Conservation (phyloP, 2,113 vertebrate species). For the Calyptomena viridis region DNA sequence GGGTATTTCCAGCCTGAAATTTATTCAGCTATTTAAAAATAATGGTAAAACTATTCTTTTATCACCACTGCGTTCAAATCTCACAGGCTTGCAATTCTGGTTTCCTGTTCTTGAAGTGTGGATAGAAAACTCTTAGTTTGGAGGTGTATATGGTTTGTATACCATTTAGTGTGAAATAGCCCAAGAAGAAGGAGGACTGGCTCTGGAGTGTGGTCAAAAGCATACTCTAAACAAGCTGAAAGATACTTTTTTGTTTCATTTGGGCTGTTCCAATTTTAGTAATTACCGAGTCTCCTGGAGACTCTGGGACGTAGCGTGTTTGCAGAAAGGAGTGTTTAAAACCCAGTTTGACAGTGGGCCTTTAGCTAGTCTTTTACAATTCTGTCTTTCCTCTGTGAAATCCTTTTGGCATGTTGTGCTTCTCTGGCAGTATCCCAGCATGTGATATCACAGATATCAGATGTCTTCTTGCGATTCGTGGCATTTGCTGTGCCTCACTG, state of each 20-base stretch:
- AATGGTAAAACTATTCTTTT: not conserved
- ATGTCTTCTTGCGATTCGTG: not conserved
- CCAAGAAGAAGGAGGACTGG: not conserved
- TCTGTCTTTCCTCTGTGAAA: slow-evolving; percentile 34
- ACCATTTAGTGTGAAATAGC: not conserved
- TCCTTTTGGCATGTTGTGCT: slow-evolving; percentile 25
- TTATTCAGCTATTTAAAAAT: not conserved
- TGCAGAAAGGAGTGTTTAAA: not conserved
- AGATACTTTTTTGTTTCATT: not conserved
- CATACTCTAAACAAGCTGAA: not conserved
- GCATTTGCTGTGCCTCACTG: not conserved
- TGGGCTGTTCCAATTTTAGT: not conserved
- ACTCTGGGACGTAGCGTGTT: not conserved
- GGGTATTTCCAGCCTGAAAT: not conserved
- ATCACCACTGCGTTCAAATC: not conserved
- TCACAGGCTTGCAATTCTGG: not conserved
- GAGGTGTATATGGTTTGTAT: not conserved
- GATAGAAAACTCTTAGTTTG: not conserved
- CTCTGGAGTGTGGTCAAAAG: not conserved
- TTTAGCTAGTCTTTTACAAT: slow-evolving; percentile 21
- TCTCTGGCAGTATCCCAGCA: slow-evolving; percentile 11
- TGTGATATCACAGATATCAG: slow-evolving; percentile 30
- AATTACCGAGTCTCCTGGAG: not conserved
- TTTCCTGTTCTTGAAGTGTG: not conserved
- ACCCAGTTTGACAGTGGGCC: not conserved